phyloP scores from a whole-genome alignment of 2,113 vertebrate genomes.

The Cyanistes caeruleus region DNA sequence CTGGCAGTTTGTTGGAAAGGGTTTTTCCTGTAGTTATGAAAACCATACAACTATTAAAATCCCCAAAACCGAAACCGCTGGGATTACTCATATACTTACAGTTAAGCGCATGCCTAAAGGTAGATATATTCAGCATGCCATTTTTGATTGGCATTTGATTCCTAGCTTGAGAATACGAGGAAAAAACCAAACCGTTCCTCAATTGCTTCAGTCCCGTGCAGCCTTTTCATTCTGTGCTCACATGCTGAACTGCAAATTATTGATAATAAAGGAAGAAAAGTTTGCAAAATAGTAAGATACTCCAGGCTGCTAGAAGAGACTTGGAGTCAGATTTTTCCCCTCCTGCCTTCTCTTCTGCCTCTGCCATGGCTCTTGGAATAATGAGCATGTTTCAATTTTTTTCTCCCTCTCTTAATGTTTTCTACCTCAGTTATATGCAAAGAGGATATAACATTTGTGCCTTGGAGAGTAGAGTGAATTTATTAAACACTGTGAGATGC shows the following conservation, averaged over 20 bases:
- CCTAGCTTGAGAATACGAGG: constrained; percentile 16
- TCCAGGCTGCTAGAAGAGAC: neutral
- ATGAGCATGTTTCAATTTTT: neutral
- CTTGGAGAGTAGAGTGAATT: neutral
- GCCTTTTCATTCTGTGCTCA: neutral
- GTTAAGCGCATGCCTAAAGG: constrained; percentile 71
- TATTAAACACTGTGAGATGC: neutral
- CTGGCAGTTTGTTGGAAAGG: constrained; percentile 72
- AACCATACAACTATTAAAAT: constrained; percentile 73
- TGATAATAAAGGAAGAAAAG: neutral
- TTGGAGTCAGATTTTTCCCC: neutral
- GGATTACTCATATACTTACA: constrained; percentile 67
- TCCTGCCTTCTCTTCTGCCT: neutral
- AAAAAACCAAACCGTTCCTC: neutral
- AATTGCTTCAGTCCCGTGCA: neutral
- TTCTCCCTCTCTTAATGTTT: neutral
- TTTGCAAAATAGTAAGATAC: neutral
- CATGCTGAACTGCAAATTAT: neutral
- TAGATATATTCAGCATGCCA: constrained; percentile 44
- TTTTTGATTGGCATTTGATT: constrained; percentile 20
- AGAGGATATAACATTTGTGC: neutral
- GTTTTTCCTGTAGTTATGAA: constrained; percentile 72
- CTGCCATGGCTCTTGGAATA: neutral
- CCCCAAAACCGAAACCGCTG: constrained; percentile 53
- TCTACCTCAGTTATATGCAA: neutral